Evolutionary conservation across 2,113 vertebrate species (phyloP).

Genomic region (Pangasianodon hypophthalmus): DNA sequence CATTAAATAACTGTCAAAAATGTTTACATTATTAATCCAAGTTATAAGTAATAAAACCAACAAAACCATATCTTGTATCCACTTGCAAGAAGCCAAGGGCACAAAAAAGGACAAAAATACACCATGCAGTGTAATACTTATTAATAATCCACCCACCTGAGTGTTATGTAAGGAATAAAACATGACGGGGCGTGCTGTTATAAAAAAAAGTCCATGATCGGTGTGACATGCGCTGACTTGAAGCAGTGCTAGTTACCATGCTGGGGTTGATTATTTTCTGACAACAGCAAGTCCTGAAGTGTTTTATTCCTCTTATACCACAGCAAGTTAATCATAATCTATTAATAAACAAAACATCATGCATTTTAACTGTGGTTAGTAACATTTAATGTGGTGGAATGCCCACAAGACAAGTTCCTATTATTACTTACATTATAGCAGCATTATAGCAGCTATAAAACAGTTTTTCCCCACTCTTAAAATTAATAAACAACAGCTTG

Average conservation of each 20-base stretch:
- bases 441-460: background rate
- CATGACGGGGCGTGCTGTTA: background rate
- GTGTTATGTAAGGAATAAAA: constrained; percentile 20
- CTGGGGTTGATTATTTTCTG: background rate
- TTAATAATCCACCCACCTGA: constrained; percentile 17
- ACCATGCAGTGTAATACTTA: background rate
- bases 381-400: background rate
- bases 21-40: background rate
- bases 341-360: background rate
- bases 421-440: background rate
- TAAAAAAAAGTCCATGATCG: background rate
- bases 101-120: background rate
- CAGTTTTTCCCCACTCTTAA: background rate
- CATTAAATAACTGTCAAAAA: background rate
- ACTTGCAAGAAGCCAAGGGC: background rate
- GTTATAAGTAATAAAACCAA: background rate
- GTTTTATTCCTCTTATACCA: background rate
- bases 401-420: background rate
- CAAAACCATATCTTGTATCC: background rate
- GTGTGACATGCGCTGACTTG: background rate
- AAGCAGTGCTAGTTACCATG: background rate
- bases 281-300: background rate
- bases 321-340: background rate
- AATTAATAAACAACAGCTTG: background rate
- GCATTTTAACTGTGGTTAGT: background rate